Evolutionary conservation across 2,113 vertebrate species (phyloP), one percentile per base, ranked within the genome.

Genomic region (Mirounga angustirostris): DNA sequence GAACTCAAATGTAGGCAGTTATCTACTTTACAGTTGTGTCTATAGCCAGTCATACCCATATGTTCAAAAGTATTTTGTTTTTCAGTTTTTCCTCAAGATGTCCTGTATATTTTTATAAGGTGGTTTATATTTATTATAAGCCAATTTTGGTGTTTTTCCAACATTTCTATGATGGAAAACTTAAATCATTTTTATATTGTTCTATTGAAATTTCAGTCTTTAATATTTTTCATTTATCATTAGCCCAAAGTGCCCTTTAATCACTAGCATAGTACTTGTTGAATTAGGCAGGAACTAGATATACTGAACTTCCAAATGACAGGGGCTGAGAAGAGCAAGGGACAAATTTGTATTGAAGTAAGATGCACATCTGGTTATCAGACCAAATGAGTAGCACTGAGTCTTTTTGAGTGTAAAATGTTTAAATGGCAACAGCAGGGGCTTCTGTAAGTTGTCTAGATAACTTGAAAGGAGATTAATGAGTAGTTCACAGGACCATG

Each of bases 21-120:
- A 71, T 30, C 59, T 24, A 40, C 30, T 63, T 87, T 76, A 84
- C 11, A 67, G 33, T 89, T 74, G 63, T 96, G 36, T 67, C 78
- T 58, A 22, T 40, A 83, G 78, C 58, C 67, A 67, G 26, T 5
- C 5, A 50, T 26, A 67, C 15, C 50, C 24, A 26, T 33, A 36
- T 67, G 54, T 76, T 89, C 73, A 54, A 69, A 80, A 87, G 71
- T 59, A 73, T 83, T 63, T 83, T 83, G 30, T 50, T 89, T 56
- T 83, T 59, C 30, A 40, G 58, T 56, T 89, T 92, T 96, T 89
- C 67, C 50, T 76, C 58, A 67, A 3, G 50, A 58, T 82, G 50
- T 30, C 54, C 30, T 89, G 2, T 83, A 46, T 92, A 87, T 92
- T 91, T 95, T 86, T 86, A 80, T 12, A 85, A 58, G n/a, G 36